These are phyloP conservation scores for Melanophora roralis DNA, from an alignment of 2,888 invertebrate species.

Conservation along the genomic window DNA sequence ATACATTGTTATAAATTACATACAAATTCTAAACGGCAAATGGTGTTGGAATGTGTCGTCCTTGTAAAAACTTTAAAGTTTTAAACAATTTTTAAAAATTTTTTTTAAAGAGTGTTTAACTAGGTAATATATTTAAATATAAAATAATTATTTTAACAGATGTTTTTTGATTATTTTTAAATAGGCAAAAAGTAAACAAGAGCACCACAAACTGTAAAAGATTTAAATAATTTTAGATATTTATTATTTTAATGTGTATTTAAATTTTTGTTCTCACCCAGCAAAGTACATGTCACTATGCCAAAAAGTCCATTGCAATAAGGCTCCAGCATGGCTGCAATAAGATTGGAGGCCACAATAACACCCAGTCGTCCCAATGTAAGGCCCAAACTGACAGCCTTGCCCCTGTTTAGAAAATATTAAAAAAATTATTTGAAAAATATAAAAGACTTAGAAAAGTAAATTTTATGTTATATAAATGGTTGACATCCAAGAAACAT, in stretches of 20 bases:
- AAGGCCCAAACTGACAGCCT: slow-evolving; percentile 70
- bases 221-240: neutral
- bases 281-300: slow-evolving; percentile 67
- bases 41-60: slow-evolving; percentile 42
- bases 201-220: slow-evolving; percentile 66
- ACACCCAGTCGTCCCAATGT: slow-evolving; percentile 70
- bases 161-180: neutral
- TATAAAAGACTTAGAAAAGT: too few relatives aligned
- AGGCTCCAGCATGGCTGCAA: slow-evolving; percentile 68
- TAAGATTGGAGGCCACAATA: slow-evolving; percentile 70
- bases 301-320: slow-evolving; percentile 69
- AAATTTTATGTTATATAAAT: too few relatives aligned
- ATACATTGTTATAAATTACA: slow-evolving; percentile 15
- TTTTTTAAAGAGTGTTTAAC: too few relatives aligned
- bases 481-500: too few relatives aligned
- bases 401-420: slow-evolving; percentile 64
- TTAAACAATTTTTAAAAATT: too few relatives aligned
- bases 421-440: too few relatives aligned
- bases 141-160: too few relatives aligned
- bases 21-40: slow-evolving; percentile 29
- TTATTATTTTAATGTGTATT: too few relatives aligned
- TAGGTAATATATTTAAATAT: too few relatives aligned
- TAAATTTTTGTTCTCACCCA: slow-evolving; percentile 61
- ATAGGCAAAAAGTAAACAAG: slow-evolving; percentile 69
- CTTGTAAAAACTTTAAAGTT: too few relatives aligned